Conservation (phyloP, 2,888 invertebrate genomes). For the Nymphalis polychloros region DNA sequence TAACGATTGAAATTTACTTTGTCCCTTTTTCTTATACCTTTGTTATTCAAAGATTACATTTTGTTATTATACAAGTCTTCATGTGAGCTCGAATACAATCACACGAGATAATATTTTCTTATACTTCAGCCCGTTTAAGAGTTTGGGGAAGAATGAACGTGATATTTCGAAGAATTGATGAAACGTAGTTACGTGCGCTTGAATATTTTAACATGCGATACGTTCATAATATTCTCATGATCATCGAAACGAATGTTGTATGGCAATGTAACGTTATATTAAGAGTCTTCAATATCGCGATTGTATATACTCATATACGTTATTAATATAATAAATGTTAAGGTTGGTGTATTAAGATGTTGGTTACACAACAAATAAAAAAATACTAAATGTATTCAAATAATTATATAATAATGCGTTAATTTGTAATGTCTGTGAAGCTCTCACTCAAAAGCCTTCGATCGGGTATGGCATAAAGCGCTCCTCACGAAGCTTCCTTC, state of each 20-base stretch:
- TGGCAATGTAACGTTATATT: no score
- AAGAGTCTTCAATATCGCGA: no score
- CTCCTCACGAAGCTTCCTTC: no score
- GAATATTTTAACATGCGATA: slow-evolving; percentile 38
- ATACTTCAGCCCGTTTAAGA: slow-evolving; percentile 21
- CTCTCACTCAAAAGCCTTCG: no score
- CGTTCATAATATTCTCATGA: slow-evolving; percentile 9
- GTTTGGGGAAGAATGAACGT: slow-evolving; percentile 26
- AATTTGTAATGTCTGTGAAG: no score
- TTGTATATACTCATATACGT: no score
- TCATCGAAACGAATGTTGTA: not conserved
- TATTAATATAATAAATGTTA: no score
- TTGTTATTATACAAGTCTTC: slow-evolving; percentile 8
- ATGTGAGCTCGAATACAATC: slow-evolving; percentile 1
- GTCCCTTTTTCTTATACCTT: not conserved
- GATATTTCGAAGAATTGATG: slow-evolving; percentile 33
- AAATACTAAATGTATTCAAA: no score
- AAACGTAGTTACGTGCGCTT: slow-evolving; percentile 37
- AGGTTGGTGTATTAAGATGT: no score
- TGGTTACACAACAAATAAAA: no score
- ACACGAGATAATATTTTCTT: slow-evolving; percentile 32
- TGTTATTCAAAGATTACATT: slow-evolving; percentile 1
- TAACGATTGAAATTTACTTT: not conserved
- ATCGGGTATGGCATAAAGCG: no score
- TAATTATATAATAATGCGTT: no score